Conservation (phyloP, 2,888 invertebrate genomes). For the Pogonocherus hispidulus region DNA sequence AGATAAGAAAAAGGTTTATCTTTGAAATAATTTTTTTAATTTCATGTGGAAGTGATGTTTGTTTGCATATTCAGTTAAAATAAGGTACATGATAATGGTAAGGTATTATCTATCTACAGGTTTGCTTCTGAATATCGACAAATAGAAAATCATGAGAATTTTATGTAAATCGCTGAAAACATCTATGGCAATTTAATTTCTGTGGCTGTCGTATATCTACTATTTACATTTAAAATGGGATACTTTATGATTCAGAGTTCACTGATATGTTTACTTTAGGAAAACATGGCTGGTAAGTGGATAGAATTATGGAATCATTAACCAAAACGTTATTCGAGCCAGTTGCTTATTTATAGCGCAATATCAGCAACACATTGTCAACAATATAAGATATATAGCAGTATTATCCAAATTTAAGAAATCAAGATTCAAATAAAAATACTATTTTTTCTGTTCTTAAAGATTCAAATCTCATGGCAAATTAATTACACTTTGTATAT, state of each 20-base stretch:
- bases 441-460: too few relatives aligned
- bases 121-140: background rate
- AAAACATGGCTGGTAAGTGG: conserved; percentile 1
- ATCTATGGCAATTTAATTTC: conserved; percentile 15
- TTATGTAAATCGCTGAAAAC: conserved; percentile 19
- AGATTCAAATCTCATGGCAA: too few relatives aligned
- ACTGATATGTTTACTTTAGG: conserved; percentile 4
- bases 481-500: too few relatives aligned
- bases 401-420: too few relatives aligned
- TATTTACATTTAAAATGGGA: conserved; percentile 9
- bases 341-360: background rate
- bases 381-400: too few relatives aligned
- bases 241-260: conserved; percentile 14
- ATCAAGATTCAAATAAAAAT: too few relatives aligned
- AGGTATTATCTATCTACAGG: background rate
- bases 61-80: background rate
- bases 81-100: background rate
- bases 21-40: background rate
- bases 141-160: conserved; percentile 22
- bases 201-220: conserved; percentile 5
- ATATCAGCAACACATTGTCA: background rate
- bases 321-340: background rate
- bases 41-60: background rate
- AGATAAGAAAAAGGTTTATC: background rate
- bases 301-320: background rate